Conservation (phyloP, 2,888 invertebrate genomes). For the Meiosimyza decipiens region DNA sequence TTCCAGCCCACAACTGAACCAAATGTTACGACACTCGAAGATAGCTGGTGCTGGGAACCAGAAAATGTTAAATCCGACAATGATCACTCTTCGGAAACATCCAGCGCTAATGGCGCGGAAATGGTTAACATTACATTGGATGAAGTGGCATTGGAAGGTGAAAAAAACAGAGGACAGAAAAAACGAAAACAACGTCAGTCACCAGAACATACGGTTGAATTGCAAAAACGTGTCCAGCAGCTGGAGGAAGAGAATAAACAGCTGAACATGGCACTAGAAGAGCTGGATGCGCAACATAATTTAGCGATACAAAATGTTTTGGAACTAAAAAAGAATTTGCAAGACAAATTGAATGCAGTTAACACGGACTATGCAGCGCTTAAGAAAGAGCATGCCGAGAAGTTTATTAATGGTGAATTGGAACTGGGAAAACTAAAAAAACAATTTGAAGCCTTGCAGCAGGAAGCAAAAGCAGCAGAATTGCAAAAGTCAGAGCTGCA, state of each 20-base stretch:
- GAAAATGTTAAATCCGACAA: constrained; percentile 58
- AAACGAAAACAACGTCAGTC: constrained; percentile 51
- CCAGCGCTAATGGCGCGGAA: constrained; percentile 52
- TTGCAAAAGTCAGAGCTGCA: constrained; percentile 51
- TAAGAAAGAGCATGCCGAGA: constrained; percentile 51
- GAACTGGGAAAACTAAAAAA: constrained; percentile 52
- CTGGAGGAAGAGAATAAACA: constrained; percentile 67
- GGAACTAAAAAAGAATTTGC: constrained; percentile 70
- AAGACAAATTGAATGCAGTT: constrained; percentile 69
- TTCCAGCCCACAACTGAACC: constrained; percentile 51
- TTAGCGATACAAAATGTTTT: constrained; percentile 74
- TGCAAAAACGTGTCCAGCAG: constrained; percentile 67
- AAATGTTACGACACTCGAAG: constrained; percentile 56
- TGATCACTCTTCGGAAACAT: constrained; percentile 49
- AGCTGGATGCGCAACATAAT: constrained; percentile 80
- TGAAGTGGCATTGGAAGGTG: constrained; percentile 44
- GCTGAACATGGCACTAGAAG: constrained; percentile 72
- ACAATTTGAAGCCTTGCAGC: constrained; percentile 48
- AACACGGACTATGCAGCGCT: constrained; percentile 64
- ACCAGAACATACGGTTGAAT: constrained; percentile 46
- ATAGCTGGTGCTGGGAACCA: constrained; percentile 67
- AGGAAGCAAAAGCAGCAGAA: constrained; percentile 43
- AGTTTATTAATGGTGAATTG: constrained; percentile 54
- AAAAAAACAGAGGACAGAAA: constrained; percentile 60
- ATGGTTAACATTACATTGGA: constrained; percentile 56